These are phyloP conservation scores for Phocoena sinus DNA, from an alignment of 2,113 vertebrate genomes.

Conservation along the genomic window DNA sequence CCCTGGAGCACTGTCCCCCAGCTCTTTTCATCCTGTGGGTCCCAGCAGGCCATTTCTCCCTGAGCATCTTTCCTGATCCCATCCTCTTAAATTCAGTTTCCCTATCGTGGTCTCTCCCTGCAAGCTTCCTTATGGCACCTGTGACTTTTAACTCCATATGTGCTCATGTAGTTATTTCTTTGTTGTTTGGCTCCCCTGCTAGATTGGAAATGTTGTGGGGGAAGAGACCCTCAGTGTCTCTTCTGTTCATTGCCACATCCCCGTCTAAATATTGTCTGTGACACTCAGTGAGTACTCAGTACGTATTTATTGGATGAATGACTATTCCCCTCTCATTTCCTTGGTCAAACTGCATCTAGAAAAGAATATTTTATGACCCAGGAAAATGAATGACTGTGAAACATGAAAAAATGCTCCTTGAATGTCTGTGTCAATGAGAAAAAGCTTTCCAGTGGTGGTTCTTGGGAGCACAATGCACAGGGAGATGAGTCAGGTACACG, in stretches of 20 bases:
- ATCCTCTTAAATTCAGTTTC: neutral
- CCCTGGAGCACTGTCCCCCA: neutral
- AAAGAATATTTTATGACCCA: neutral
- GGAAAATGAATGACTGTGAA: neutral
- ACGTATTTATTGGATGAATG: neutral
- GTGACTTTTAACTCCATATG: neutral
- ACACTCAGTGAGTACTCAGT: neutral
- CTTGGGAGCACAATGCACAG: neutral
- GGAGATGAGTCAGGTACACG: neutral
- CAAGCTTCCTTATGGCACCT: neutral
- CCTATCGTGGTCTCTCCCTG: neutral
- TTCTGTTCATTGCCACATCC: neutral
- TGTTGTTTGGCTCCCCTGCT: neutral
- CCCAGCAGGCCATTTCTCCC: neutral
- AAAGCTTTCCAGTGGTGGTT: neutral
- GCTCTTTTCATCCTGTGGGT: too few relatives aligned
- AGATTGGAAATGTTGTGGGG: neutral
- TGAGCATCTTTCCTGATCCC: neutral
- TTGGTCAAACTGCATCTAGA: neutral
- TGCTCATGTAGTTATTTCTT: neutral
- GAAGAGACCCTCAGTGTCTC: neutral
- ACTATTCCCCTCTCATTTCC: neutral
- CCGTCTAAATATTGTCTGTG: neutral
- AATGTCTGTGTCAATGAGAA: neutral
- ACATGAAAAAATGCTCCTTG: neutral